Evolutionary conservation across 2,113 vertebrate species (phyloP).

Genomic region (Sinocyclocheilus maitianheensis): DNA sequence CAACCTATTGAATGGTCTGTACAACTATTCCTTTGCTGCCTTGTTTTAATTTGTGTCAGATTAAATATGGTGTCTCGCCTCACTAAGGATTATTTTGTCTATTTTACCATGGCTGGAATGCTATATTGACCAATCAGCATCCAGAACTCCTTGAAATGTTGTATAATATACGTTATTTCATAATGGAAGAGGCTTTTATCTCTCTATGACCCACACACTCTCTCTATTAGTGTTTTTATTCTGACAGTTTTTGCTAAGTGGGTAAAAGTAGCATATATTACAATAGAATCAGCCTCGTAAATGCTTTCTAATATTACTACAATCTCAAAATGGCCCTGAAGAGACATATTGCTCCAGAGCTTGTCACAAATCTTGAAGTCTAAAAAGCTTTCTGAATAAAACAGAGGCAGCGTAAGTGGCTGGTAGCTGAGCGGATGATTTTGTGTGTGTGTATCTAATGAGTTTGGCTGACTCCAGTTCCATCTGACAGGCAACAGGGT

Average conservation of each 20-base stretch:
- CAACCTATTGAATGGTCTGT: neutral
- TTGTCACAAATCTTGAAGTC: too few relatives aligned
- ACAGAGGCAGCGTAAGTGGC: too few relatives aligned
- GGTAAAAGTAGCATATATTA: slow-evolving; percentile 19
- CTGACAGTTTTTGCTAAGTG: slow-evolving; percentile 20
- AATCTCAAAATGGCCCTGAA: neutral
- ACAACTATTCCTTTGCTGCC: neutral
- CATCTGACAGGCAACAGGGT: too few relatives aligned
- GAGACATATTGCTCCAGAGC: too few relatives aligned
- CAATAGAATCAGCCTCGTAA: slow-evolving; percentile 6
- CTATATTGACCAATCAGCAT: slow-evolving; percentile 2
- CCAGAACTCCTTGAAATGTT: neutral
- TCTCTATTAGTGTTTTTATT: slow-evolving; percentile 21
- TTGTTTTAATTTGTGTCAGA: neutral
- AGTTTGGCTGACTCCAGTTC: too few relatives aligned
- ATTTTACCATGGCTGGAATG: neutral
- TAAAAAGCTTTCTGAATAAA: too few relatives aligned
- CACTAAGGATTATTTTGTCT: neutral
- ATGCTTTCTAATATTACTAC: slow-evolving; percentile 7
- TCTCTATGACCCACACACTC: neutral
- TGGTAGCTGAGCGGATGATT: too few relatives aligned
- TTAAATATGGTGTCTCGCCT: neutral
- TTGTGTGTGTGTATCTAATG: too few relatives aligned
- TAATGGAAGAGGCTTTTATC: slow-evolving; percentile 9
- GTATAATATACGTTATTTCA: slow-evolving; percentile 5